A percentile compares a stretch with the other conserved stretches of the same genome.
Evolutionary conservation across 1,140 invertebrate species (phyloP).

Genomic region (Drosophila sucinea): DNA sequence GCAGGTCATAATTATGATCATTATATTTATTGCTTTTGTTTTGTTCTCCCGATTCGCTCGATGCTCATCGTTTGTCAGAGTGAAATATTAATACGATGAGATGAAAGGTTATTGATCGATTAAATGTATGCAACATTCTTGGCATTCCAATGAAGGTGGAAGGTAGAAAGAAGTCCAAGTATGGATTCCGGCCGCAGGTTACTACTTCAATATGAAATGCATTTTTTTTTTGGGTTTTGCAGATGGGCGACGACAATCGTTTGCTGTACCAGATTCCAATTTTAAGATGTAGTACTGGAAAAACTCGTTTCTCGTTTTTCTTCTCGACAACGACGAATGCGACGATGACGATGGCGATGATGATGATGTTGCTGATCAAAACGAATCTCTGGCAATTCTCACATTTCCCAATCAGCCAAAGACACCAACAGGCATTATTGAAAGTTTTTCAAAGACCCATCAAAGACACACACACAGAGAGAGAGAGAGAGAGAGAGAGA

Average conservation of each 20-base stretch:
- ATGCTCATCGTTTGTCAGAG: neutral
- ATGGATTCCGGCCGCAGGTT: neutral
- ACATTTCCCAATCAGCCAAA: conserved; percentile 50
- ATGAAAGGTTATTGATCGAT: conserved; percentile 23
- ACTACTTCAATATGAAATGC: neutral
- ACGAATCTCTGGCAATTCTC: conserved; percentile 48
- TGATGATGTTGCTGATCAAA: conserved; percentile 28
- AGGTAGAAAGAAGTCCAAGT: neutral
- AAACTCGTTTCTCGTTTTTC: conserved; percentile 37
- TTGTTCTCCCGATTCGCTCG: conserved; percentile 9
- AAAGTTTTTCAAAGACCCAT: conserved; percentile 56
- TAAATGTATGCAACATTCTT: conserved; percentile 16
- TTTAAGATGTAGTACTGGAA: conserved; percentile 43
- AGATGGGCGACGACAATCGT: conserved; percentile 44
- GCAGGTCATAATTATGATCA: conserved; percentile 7
- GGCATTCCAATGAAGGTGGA: conserved; percentile 8
- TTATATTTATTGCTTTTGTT: conserved; percentile 12
- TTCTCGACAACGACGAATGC: neutral
- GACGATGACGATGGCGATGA: neutral
- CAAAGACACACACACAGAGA: conserved; percentile 17
- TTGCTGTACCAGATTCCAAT: conserved; percentile 44
- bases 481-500: neutral
- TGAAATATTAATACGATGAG: neutral
- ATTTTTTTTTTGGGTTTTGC: conserved; percentile 26
- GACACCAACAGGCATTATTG: conserved; percentile 40